Percentiles rank a stretch among this genome's conserved stretches.
Evolutionary conservation across 2,797 vertebrate species (phyloP).

Genomic region (Pantherophis alleghaniensis): DNA sequence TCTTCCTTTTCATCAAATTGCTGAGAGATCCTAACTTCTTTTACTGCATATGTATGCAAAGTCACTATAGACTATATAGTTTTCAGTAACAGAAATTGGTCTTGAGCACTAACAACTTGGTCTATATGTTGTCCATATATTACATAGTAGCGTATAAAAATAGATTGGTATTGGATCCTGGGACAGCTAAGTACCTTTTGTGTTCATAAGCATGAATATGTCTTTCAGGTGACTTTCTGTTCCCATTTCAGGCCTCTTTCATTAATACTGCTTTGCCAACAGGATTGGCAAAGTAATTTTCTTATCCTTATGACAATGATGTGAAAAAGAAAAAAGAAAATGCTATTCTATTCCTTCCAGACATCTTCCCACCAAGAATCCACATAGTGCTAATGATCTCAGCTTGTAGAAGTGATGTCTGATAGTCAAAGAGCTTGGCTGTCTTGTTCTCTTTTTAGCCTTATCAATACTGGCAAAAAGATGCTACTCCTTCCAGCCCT

Average conservation of each 20-base stretch:
- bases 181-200: neutral
- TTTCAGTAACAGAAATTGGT: neutral
- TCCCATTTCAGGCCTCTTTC: neutral
- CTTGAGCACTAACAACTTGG: conserved; percentile 10
- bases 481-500: neutral
- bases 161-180: neutral
- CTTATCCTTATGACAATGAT: neutral
- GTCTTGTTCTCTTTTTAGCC: neutral
- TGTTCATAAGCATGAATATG: too few species aligned
- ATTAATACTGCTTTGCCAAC: neutral
- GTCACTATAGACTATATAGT: neutral
- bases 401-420: neutral
- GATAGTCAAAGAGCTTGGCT: neutral
- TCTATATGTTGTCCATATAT: neutral
- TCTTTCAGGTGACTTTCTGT: neutral
- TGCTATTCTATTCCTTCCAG: neutral
- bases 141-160: neutral
- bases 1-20: neutral
- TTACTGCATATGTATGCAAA: neutral
- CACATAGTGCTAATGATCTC: neutral
- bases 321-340: neutral
- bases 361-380: neutral
- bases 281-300: neutral
- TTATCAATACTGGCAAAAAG: neutral
- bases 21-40: neutral